A percentile compares a stretch with the other conserved stretches of the same genome.
Conservation (phyloP, 1,140 invertebrate genomes). For the Cryptotermes secundus region DNA sequence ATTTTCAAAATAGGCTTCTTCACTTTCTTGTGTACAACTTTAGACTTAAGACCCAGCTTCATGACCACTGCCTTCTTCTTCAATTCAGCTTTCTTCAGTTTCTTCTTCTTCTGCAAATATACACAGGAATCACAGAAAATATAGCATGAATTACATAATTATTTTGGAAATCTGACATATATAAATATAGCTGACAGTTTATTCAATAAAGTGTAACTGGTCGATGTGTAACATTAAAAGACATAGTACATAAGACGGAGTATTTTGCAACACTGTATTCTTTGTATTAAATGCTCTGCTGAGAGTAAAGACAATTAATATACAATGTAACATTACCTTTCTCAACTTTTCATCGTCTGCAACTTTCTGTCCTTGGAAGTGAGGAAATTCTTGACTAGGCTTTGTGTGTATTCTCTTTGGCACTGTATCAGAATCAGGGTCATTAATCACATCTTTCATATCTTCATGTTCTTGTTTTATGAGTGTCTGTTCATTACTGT, state of each 20-base stretch:
- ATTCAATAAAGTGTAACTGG: too few species aligned
- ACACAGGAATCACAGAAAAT: not conserved
- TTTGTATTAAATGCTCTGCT: too few species aligned
- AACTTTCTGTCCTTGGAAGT: not conserved
- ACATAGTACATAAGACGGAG: too few species aligned
- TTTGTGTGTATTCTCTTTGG: not conserved
- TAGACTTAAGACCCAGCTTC: not conserved
- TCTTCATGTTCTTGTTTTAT: not conserved
- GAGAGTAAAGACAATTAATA: too few species aligned
- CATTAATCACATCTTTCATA: not conserved
- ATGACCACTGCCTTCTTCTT: not conserved
- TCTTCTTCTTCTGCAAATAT: conserved; percentile 19
- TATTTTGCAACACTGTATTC: too few species aligned
- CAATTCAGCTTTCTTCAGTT: not conserved
- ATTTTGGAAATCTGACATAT: too few species aligned
- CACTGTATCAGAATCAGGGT: not conserved
- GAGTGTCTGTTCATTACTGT: not conserved
- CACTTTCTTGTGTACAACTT: not conserved
- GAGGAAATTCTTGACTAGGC: not conserved
- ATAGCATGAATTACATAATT: too few species aligned
- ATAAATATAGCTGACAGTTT: too few species aligned
- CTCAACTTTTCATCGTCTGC: not conserved
- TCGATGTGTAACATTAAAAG: too few species aligned
- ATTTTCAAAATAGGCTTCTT: not conserved
- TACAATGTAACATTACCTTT: not conserved